Evolutionary conservation across 1,140 invertebrate species (phyloP).

Genomic region (Anastrepha ludens): DNA sequence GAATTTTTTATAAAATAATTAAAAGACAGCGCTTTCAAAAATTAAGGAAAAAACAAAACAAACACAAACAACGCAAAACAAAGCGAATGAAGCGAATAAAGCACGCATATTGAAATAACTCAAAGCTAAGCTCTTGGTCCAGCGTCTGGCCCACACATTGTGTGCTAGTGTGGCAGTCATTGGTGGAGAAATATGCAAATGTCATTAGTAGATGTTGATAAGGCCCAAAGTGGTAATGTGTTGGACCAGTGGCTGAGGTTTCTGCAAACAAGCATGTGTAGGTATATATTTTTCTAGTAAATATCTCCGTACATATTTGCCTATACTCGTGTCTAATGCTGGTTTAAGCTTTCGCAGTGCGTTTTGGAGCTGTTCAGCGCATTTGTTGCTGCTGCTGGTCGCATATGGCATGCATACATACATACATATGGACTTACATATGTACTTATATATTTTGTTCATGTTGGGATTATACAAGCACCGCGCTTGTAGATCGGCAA

Average conservation of each 20-base stretch:
- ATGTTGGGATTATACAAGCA: conserved; percentile 1
- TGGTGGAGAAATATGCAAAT: conserved; percentile 41
- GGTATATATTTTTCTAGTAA: neutral
- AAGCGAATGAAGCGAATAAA: neutral
- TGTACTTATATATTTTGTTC: neutral
- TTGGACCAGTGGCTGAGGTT: neutral
- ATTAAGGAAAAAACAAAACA: neutral
- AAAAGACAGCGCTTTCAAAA: conserved; percentile 33
- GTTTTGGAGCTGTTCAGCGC: neutral
- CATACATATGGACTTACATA: no score
- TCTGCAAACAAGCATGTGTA: neutral
- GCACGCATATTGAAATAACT: conserved; percentile 14
- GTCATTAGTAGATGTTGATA: conserved; percentile 50
- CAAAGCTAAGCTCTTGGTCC: neutral
- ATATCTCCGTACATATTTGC: no score
- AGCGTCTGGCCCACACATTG: conserved; percentile 21
- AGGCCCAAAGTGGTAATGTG: conserved; percentile 39
- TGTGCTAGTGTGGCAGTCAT: neutral
- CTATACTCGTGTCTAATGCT: neutral
- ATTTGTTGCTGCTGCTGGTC: no score
- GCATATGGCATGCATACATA: no score
- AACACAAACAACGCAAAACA: neutral
- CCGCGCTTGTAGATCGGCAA: conserved; percentile 16
- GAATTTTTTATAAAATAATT: conserved; percentile 45
- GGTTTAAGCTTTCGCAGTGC: neutral